Evolutionary conservation across 2,888 invertebrate genomes (phyloP).

Genomic region (Epinotia demarniana): DNA sequence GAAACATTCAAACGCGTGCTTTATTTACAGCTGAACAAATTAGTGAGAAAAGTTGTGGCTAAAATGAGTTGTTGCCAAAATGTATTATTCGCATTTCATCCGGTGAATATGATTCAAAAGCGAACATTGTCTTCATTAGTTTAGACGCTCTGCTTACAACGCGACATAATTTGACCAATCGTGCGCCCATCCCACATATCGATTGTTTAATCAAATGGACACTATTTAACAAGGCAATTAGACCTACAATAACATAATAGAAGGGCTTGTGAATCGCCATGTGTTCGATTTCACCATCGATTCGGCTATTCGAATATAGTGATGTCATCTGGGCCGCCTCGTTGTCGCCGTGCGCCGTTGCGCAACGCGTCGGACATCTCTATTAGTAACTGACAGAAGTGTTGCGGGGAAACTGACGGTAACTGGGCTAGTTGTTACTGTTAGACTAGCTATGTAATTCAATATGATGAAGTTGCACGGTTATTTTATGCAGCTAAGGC

Average conservation of each 20-base stretch:
- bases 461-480: neutral
- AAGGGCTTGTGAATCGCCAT: conserved; percentile 39
- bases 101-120: too few species aligned
- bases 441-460: conserved; percentile 16
- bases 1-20: conserved; percentile 1
- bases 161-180: conserved; percentile 11
- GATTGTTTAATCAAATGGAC: conserved; percentile 16
- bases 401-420: conserved; percentile 23
- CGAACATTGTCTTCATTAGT: too few species aligned
- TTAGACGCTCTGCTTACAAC: neutral
- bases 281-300: conserved; percentile 52
- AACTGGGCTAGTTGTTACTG: conserved; percentile 21
- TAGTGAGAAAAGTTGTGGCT: neutral
- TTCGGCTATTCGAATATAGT: conserved; percentile 49
- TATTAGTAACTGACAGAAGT: conserved; percentile 38
- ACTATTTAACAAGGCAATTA: conserved; percentile 34
- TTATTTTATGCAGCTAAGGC: neutral
- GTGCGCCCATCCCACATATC: conserved; percentile 3
- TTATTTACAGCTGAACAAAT: conserved; percentile 2
- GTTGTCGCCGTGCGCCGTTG: conserved; percentile 59
- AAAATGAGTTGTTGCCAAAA: too few species aligned
- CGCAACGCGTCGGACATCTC: conserved; percentile 45
- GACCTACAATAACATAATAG: conserved; percentile 29
- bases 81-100: too few species aligned
- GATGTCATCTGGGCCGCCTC: conserved; percentile 73